Percentiles rank a stretch among this genome's conserved stretches.
These are phyloP conservation scores for Pseudocheirus occidentalis DNA, from an alignment of 2,797 vertebrate species.

Conservation along the genomic window DNA sequence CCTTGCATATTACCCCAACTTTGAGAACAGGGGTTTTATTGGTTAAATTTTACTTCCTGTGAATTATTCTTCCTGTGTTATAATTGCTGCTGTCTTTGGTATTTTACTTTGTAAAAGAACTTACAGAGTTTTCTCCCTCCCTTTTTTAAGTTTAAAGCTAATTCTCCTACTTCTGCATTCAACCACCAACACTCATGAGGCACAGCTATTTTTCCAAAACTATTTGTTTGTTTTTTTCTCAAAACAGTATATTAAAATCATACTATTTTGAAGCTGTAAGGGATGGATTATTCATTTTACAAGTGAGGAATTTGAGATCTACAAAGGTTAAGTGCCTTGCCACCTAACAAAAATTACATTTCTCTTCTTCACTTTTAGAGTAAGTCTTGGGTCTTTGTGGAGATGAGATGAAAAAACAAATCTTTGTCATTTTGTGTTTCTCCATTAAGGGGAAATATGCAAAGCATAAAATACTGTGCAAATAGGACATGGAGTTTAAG, in stretches of 20 bases:
- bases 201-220: not conserved
- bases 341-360: conserved; percentile 8
- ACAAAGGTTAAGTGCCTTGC: not conserved
- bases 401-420: conserved; percentile 36
- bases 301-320: not conserved
- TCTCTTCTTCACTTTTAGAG: not conserved
- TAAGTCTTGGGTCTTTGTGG: not conserved
- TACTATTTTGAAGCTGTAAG: not conserved
- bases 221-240: not conserved
- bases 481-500: conserved; percentile 35
- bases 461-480: conserved; percentile 45
- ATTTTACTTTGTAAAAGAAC: not conserved
- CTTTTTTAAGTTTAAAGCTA: not conserved
- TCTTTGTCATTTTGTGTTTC: conserved; percentile 19
- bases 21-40: not conserved
- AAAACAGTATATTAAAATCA: not conserved
- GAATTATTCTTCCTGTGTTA: not conserved
- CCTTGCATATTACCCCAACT: not conserved
- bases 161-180: not conserved
- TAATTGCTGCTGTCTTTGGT: not conserved
- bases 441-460: conserved; percentile 20
- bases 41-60: not conserved
- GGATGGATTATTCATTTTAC: not conserved
- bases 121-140: not conserved
- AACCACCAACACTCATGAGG: not conserved